These are phyloP conservation scores for Stenolophus ochropezus DNA, from an alignment of 2,888 invertebrate species.

Conservation along the genomic window DNA sequence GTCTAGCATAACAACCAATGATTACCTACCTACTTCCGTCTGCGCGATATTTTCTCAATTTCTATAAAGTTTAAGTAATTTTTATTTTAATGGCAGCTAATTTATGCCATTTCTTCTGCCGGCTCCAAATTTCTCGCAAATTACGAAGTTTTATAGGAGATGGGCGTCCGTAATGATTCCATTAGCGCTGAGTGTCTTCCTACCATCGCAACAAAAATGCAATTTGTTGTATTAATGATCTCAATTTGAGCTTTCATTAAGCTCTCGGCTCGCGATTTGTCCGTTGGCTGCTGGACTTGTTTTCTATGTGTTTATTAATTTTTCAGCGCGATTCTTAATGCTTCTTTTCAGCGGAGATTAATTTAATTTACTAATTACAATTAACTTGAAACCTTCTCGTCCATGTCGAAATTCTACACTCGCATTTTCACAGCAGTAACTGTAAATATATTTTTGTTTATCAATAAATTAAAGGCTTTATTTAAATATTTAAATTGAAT, in stretches of 20 bases:
- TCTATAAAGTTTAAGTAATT: constrained; percentile 49
- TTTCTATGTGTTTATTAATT: constrained; percentile 47
- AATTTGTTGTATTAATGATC: constrained; percentile 60
- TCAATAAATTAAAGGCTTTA: background rate
- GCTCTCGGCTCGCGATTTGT: constrained; percentile 37
- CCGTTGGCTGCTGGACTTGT: constrained; percentile 28
- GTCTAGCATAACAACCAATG: constrained; percentile 27
- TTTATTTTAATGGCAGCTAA: constrained; percentile 54
- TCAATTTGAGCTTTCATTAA: constrained; percentile 58
- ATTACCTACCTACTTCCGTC: constrained; percentile 13
- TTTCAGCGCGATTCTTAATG: constrained; percentile 33
- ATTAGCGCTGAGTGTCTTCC: constrained; percentile 58
- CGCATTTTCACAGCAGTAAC: background rate
- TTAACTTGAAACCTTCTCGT: background rate
- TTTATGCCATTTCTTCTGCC: constrained; percentile 54
- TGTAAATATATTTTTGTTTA: background rate
- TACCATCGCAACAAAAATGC: constrained; percentile 54
- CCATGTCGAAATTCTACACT: background rate
- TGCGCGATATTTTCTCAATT: constrained; percentile 15
- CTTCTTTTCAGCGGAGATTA: constrained; percentile 12
- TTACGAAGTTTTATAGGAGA: constrained; percentile 57
- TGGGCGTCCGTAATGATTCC: constrained; percentile 55
- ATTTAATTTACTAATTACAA: constrained; percentile 28
- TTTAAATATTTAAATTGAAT: background rate
- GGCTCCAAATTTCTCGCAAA: constrained; percentile 55